Evolutionary conservation across 2,113 vertebrate species (phyloP).

Genomic region (Ranitomeya imitator): DNA sequence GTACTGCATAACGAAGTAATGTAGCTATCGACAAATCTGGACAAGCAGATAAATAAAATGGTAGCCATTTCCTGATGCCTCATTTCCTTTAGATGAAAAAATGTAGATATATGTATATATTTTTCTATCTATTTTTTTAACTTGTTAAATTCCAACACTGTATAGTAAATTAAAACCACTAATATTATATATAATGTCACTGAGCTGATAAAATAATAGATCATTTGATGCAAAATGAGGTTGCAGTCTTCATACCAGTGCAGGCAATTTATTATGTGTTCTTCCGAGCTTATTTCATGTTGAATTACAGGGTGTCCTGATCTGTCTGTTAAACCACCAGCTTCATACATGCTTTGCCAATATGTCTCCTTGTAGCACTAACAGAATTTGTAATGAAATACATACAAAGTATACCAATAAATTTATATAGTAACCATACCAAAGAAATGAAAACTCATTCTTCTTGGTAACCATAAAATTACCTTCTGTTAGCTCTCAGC

Average conservation of each 20-base stretch:
- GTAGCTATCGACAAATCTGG: background rate
- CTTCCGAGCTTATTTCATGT: constrained; percentile 80
- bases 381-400: constrained; percentile 80
- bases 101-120: background rate
- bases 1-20: background rate
- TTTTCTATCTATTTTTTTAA: background rate
- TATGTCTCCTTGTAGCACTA: constrained; percentile 68
- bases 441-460: constrained; percentile 83
- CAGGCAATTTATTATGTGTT: constrained; percentile 79
- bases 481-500: constrained; percentile 84
- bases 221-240: constrained; percentile 78
- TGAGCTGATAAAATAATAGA: constrained; percentile 63
- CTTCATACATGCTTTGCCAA: constrained; percentile 66
- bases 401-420: constrained; percentile 83
- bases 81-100: background rate
- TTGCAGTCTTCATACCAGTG: constrained; percentile 74
- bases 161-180: too few species aligned
- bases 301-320: constrained; percentile 81
- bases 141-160: background rate
- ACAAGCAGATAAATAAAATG: background rate
- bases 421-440: constrained; percentile 82
- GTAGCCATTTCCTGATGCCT: background rate
- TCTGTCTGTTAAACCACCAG: constrained; percentile 72
- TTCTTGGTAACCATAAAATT: constrained; percentile 85
- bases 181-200: background rate